Evolutionary conservation across 1,140 invertebrate genomes (phyloP).

Genomic region (Steinernema khuongi): DNA sequence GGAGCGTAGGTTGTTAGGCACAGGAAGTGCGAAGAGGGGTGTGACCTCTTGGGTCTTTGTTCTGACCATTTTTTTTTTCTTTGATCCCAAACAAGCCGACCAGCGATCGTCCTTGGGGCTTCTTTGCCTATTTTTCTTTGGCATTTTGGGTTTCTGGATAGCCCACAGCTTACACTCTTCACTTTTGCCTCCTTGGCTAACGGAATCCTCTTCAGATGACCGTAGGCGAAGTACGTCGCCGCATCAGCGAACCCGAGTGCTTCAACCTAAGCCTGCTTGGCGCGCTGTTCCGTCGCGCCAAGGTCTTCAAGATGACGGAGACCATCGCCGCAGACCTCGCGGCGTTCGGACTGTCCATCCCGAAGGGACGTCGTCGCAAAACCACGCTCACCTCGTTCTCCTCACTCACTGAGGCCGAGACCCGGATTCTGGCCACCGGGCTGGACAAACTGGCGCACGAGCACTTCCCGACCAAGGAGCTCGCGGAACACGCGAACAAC

Average conservation of each 20-base stretch:
- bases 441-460: background rate
- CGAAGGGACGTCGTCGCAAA: background rate
- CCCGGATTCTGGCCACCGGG: background rate
- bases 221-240: background rate
- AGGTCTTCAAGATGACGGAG: background rate
- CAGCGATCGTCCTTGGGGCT: too few species aligned
- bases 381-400: background rate
- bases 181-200: too few species aligned
- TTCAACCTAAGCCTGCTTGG: background rate
- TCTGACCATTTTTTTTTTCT: too few species aligned
- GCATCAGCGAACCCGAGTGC: background rate
- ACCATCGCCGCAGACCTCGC: background rate
- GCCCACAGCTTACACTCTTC: too few species aligned
- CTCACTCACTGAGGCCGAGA: background rate
- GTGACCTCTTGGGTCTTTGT: too few species aligned
- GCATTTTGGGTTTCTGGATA: too few species aligned
- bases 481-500: background rate
- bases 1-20: too few species aligned
- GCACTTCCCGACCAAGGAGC: slow-evolving; percentile 1
- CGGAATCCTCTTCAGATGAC: background rate
- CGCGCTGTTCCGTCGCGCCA: slow-evolving; percentile 1
- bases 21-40: too few species aligned
- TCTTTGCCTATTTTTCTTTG: too few species aligned
- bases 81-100: too few species aligned
- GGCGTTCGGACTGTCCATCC: background rate